Evolutionary conservation across 1,140 invertebrate species (phyloP), one percentile per base, ranked within the genome.

Genomic region (Nixonia krombeini): DNA sequence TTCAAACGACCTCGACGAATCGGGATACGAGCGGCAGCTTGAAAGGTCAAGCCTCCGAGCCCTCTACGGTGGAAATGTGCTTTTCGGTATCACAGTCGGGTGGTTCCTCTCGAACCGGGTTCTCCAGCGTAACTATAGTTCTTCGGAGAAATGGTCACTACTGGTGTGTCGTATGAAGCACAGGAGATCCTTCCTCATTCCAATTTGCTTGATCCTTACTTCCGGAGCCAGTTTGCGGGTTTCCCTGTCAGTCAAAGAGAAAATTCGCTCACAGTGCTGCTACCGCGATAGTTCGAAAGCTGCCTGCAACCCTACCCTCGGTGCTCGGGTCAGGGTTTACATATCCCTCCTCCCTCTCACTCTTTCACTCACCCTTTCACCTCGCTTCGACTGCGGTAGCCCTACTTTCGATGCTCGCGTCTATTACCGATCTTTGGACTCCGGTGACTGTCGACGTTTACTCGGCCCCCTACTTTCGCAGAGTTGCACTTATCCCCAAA

Each of bases 121-220:
- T n/a, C 33, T 57, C 62, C 68, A 61, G 55, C 29, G 58, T 46
- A 68, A 80, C 79, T 82, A 84, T 69, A 84, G 82, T n/a, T n/a
- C n/a, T 72, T 81, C 84, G 68, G 84, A 85, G 72, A 86, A 86
- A 49, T 86, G 84, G 35, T 86, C 84, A 56, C 83, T 85, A 58
- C 82, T 84, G 12, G 84, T 85, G 73, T 86, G 84, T 44, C 84
- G 73, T 72, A 86, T 86, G 52, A 84, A 84, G n/a, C 82, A 84
- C 50, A 80, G 64, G 40, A 86, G 69, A 42, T 86, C 84, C 78
- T 84, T 80, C 84, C 84, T 85, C 84, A 86, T 86, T 80, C 84
- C 84, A 85, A 84, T 85, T 78, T 84, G 78, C 72, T 81, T 83
- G 41, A 85, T 84, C 79, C 82, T 85, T 69, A 85, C 83, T 73